Base-by-base conservation (phyloP, 2,888 invertebrate species). In the Drosophila antonietae region DNA sequence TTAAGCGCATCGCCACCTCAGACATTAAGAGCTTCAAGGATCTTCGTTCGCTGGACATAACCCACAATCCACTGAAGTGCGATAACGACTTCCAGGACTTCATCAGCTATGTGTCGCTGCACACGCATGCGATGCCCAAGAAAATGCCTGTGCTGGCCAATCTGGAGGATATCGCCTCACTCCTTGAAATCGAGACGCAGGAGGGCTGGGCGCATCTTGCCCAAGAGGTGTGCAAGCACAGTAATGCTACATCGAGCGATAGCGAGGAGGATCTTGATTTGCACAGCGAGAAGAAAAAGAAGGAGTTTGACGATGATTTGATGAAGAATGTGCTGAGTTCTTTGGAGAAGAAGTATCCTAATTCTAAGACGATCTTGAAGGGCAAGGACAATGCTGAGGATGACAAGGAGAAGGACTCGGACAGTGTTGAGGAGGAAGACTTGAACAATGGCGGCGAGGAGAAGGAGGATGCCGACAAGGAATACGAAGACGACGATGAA, bases 1-100 rank as follows among this genome's bases (percentile, higher is more conserved):
- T 93, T 53, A 90, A 87, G 59, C 83, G 79, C 47, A 89, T 93
- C 33, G 89, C 90, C 18, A 75, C 84, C 0, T 68, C 76, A 3
- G 92, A 93, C 78, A 81, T 93, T 2, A 89, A 89, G 70, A 75
- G 73, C 56, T 93, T 93, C 73, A 91, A 91, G 80, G 90, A 90
- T 31, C 84, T 95, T n/a, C 91, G 91, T 37, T 93, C 93, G 12
- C 82, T 95, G n/a, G 93, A 94, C 52, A 89, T 94, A 65, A 94
- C 95, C 8, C 93, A 95, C 74, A 96, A 96, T 92, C 95, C 95
- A 2, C 92, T 97, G 43, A 94, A 94, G 49, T 97, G 97, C 91
- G 95, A 95, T 76, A 93, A 94, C 35, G 95, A 95, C 55, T 95
- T 96, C 87, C 95, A 95, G 78, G 93, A 94, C 61, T 94, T 96